Evolutionary conservation across 2,888 invertebrate species (phyloP), one percentile per base, ranked within the genome.

Genomic region (Cataglyphis livida): DNA sequence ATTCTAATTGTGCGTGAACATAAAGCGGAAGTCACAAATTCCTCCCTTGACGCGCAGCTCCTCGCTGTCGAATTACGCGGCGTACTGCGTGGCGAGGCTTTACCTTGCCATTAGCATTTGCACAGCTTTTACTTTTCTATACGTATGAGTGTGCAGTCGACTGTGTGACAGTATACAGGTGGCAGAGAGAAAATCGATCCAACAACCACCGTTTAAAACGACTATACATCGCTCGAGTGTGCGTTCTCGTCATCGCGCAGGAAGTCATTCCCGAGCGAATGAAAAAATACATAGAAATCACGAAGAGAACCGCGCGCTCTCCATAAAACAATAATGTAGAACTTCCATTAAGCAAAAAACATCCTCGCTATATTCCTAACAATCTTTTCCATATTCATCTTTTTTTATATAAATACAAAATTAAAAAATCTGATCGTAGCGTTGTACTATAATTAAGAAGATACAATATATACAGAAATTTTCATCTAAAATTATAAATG

Each of bases 141-240:
- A 41, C 82, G 71, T 85, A 35, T 35, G 65, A 44, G 74, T 66
- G 76, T 90, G 90, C 89, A 87, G 88, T 90, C 87, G 89, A 90
- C 86, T 90, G 87, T 90, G 91, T 87, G 87, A 89, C 88, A 85
- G 64, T 74, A 91, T 87, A 91, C 91, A 92, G 92, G 90, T 92
- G 91, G 90, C 88, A 73, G 87, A 86, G 89, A 38, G 41, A 89
- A 90, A 92, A 93, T 93, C 93, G 93, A 93, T 93, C 85, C 90
- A 90, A 91, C 91, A 83, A 85, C 87, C 64, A 89, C 90, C 84
- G 81, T 88, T 79, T 88, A 83, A 88, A 89, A 51, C 35, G 86
- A 76, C 82, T 79, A 66, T 59, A 73, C 48, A 51, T 54, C 51
- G 76, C 76, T 48, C 44, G 68, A 62, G 68, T 73, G 74, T 74